phyloP scores from a whole-genome alignment of 2,888 invertebrate species.

The Galerucella nymphaeae region DNA sequence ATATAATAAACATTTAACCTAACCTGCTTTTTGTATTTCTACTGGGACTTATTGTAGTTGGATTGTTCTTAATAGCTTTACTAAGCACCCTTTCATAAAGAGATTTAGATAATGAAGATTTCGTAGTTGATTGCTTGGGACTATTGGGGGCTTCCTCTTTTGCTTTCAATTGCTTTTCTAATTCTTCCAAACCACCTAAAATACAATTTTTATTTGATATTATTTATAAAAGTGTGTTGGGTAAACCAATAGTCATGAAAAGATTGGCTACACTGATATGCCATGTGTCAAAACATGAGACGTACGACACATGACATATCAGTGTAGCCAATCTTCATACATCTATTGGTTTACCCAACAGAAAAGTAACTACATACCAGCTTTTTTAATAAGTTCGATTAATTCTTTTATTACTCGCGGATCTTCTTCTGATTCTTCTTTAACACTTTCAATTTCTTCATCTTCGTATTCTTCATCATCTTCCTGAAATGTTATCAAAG shows the following conservation, averaged over 20 bases:
- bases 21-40: conserved; percentile 55
- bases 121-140: conserved; percentile 67
- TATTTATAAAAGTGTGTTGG: too few species aligned
- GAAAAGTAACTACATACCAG: conserved; percentile 69
- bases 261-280: too few species aligned
- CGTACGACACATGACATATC: too few species aligned
- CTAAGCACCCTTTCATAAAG: conserved; percentile 81
- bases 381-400: conserved; percentile 85
- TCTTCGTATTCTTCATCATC: conserved; percentile 57
- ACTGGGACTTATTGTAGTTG: conserved; percentile 54
- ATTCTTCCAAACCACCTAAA: conserved; percentile 84
- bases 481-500: not conserved
- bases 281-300: too few species aligned
- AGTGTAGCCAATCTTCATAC: too few species aligned
- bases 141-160: conserved; percentile 59
- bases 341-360: too few species aligned
- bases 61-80: conserved; percentile 54
- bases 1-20: not conserved
- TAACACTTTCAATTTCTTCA: conserved; percentile 68
- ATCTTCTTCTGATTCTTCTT: conserved; percentile 73
- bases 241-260: too few species aligned
- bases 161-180: conserved; percentile 78
- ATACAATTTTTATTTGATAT: not conserved
- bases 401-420: conserved; percentile 84
- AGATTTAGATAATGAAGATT: conserved; percentile 77